Conservation (phyloP, 2,888 invertebrate genomes). For the Stegana nigrithorax region DNA sequence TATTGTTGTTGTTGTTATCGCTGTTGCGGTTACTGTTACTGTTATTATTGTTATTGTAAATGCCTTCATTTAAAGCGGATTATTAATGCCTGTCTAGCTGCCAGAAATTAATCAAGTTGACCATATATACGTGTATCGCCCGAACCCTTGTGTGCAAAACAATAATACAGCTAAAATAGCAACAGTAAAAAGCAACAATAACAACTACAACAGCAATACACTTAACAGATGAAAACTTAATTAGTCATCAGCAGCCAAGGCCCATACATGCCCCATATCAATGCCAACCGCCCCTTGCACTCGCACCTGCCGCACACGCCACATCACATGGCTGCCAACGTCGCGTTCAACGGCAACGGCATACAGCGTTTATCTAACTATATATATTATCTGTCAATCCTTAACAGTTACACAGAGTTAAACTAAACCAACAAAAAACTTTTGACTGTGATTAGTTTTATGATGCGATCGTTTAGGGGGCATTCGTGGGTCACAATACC, state of each 20-base stretch:
- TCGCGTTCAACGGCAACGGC: no score
- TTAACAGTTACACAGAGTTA: no score
- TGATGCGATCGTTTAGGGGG: no score
- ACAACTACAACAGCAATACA: background rate
- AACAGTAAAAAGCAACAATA: slow-evolving; percentile 5
- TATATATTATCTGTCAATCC: no score
- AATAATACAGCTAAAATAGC: background rate
- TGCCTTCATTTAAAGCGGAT: slow-evolving; percentile 58
- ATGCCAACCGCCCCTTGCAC: no score
- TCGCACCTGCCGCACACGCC: no score
- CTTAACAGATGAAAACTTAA: slow-evolving; percentile 52
- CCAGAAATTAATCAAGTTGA: slow-evolving; percentile 60
- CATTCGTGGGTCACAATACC: no score
- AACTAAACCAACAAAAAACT: background rate
- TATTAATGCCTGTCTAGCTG: slow-evolving; percentile 59
- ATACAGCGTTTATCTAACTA: no score
- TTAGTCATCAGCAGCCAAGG: slow-evolving; percentile 60
- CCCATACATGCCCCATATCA: no score
- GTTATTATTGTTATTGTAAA: slow-evolving; percentile 37
- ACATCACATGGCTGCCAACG: no score
- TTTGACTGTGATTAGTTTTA: slow-evolving; percentile 37
- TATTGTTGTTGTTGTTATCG: background rate
- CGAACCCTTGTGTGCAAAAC: no score
- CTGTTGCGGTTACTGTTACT: slow-evolving; percentile 49
- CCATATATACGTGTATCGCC: slow-evolving; percentile 53